Evolutionary conservation across 2,113 vertebrate genomes (phyloP).

Genomic region (Todiramphus saurophagus): DNA sequence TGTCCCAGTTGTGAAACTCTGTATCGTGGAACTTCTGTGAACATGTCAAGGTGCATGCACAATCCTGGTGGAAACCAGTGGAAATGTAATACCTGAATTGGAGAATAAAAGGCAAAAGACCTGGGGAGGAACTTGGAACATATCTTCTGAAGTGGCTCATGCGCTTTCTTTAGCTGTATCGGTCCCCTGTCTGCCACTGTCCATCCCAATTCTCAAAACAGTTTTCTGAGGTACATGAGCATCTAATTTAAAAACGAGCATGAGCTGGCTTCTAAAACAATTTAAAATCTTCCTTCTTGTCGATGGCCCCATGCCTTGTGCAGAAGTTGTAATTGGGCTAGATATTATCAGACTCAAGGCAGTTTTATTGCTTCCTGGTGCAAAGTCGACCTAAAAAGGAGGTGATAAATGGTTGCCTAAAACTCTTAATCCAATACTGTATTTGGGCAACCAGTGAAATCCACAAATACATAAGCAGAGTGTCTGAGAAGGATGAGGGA

Average conservation of each 20-base stretch:
- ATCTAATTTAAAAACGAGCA: background rate
- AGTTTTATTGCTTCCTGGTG: background rate
- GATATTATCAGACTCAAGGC: background rate
- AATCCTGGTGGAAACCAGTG: slow-evolving; percentile 71
- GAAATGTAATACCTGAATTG: slow-evolving; percentile 78
- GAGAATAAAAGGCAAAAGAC: slow-evolving; percentile 79
- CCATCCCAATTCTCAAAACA: background rate
- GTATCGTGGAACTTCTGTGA: slow-evolving; percentile 85
- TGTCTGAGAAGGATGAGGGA: background rate
- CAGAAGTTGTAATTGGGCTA: background rate
- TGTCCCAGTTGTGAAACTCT: slow-evolving; percentile 79
- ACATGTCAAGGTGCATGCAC: slow-evolving; percentile 87
- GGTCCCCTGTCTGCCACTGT: slow-evolving; percentile 21
- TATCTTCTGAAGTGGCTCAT: slow-evolving; percentile 63
- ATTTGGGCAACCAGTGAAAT: background rate
- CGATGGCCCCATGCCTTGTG: background rate
- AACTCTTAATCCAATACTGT: background rate
- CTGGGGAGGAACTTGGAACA: slow-evolving; percentile 71
- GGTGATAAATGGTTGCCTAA: background rate
- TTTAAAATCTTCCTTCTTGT: background rate
- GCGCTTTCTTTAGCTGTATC: slow-evolving; percentile 41
- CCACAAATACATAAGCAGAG: background rate
- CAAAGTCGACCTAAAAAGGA: background rate
- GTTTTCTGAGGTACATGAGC: background rate
- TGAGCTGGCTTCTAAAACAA: background rate